Evolutionary conservation across 2,888 invertebrate genomes (phyloP).

Genomic region (Xanthorhoe spadicearia): DNA sequence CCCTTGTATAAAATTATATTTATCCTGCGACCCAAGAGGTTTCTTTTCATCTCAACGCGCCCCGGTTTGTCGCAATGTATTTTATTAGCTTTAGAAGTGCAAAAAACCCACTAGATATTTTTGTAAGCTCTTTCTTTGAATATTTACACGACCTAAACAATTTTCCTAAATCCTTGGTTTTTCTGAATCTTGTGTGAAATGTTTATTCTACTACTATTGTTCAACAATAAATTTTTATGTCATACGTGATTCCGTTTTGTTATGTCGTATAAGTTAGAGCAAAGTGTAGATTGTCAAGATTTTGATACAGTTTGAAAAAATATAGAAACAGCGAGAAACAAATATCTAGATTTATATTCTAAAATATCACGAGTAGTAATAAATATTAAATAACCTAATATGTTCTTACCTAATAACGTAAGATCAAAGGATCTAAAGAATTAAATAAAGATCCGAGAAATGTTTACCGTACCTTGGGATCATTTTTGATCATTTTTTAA

Average conservation of each 20-base stretch:
- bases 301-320: neutral
- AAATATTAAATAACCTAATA: no score
- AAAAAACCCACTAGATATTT: constrained; percentile 5
- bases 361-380: no score
- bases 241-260: neutral
- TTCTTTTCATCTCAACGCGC: constrained; percentile 33
- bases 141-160: neutral
- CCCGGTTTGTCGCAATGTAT: constrained; percentile 6
- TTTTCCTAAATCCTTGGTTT: constrained; percentile 1
- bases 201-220: neutral
- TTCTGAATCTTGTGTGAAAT: neutral
- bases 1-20: constrained; percentile 43
- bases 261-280: neutral
- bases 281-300: neutral
- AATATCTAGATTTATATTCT: no score
- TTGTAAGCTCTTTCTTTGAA: constrained; percentile 5
- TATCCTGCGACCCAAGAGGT: constrained; percentile 29
- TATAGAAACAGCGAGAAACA: no score
- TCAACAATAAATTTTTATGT: neutral
- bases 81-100: constrained; percentile 11
- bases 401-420: no score
- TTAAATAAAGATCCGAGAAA: no score
- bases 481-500: no score
- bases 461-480: no score
- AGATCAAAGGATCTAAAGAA: no score